These are phyloP conservation scores for Globia sparganii DNA, from an alignment of 2,888 invertebrate genomes.

Conservation along the genomic window DNA sequence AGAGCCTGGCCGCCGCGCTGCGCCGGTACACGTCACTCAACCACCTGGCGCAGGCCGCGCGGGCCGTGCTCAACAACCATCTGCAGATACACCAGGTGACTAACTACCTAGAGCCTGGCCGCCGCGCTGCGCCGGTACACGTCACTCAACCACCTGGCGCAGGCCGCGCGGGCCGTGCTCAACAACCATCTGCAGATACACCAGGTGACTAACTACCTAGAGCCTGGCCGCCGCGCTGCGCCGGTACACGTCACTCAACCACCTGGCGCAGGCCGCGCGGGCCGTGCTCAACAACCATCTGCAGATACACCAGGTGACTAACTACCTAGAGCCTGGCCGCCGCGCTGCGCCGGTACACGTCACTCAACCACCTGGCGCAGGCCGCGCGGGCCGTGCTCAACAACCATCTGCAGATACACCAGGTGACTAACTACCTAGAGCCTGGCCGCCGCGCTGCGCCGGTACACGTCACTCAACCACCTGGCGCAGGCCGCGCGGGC, in stretches of 20 bases:
- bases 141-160: slow-evolving; percentile 98
- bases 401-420: no score
- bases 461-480: slow-evolving; percentile 89
- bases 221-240: slow-evolving; percentile 93
- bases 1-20: slow-evolving; percentile 96
- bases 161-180: slow-evolving; percentile 98
- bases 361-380: no score
- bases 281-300: slow-evolving; percentile 98
- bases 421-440: no score
- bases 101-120: slow-evolving; percentile 90
- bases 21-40: slow-evolving; percentile 99
- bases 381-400: no score
- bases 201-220: neutral
- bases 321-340: no score
- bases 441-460: slow-evolving; percentile 91
- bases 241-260: slow-evolving; percentile 99
- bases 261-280: slow-evolving; percentile 98
- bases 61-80: slow-evolving; percentile 98
- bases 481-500: slow-evolving; percentile 95
- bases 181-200: slow-evolving; percentile 96
- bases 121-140: slow-evolving; percentile 98
- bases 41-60: slow-evolving; percentile 98
- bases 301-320: slow-evolving; percentile 93
- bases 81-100: slow-evolving; percentile 97
- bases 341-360: no score